Percentiles rank a stretch among this genome's conserved stretches.
phyloP scores from a whole-genome alignment of 2,888 invertebrate species.

The Stenichneumon culpator region DNA sequence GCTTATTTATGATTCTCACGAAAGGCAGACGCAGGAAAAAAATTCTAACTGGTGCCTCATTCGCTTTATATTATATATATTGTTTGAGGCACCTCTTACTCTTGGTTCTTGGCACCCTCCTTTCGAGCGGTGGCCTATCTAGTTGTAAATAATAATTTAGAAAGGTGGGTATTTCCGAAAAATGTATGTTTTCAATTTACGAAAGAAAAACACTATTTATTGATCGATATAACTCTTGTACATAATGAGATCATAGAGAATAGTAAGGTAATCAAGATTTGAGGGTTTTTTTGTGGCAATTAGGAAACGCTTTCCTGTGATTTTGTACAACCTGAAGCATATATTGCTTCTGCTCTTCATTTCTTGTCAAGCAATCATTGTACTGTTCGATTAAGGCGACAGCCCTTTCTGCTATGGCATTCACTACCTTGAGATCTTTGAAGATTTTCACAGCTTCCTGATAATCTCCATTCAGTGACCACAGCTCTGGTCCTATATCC shows the following conservation, averaged over 20 bases:
- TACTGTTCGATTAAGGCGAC: no score
- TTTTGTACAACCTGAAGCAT: not conserved
- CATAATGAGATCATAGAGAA: no score
- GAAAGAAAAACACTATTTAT: not conserved
- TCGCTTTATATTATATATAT: not conserved
- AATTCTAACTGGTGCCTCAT: not conserved
- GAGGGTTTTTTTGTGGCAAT: not conserved
- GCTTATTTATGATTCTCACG: not conserved
- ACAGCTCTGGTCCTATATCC: no score
- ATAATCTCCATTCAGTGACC: no score
- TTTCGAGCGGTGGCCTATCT: not conserved
- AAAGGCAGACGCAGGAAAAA: not conserved
- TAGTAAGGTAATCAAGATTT: no score
- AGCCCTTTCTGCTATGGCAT: no score
- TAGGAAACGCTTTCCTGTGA: not conserved
- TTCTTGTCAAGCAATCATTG: not conserved
- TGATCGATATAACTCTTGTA: no score
- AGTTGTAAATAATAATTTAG: not conserved
- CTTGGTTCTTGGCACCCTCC: not conserved
- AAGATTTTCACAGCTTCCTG: no score
- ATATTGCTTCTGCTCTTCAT: not conserved
- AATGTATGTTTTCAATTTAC: not conserved
- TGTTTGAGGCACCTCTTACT: slow-evolving; percentile 1
- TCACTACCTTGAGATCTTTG: no score
- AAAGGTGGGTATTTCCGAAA: not conserved